These are phyloP conservation scores for Nomada hirtipes DNA, from an alignment of 2,888 invertebrate species.

Conservation along the genomic window DNA sequence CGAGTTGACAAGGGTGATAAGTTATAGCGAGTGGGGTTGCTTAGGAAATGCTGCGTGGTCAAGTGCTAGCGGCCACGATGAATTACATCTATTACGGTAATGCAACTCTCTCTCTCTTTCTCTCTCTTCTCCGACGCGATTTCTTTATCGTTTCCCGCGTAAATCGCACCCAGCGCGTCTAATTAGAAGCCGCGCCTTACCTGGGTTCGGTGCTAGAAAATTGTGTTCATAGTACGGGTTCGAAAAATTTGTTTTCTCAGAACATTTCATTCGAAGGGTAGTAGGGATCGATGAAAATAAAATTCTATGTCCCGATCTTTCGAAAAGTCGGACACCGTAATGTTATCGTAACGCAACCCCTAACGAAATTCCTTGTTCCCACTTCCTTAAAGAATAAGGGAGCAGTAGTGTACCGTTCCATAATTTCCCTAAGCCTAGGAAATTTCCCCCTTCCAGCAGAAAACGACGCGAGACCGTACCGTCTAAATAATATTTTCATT, in stretches of 20 bases:
- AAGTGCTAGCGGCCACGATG: conserved; percentile 54
- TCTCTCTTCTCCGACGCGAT: neutral
- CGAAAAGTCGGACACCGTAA: too few relatives aligned
- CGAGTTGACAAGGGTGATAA: conserved; percentile 82
- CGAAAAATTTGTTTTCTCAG: neutral
- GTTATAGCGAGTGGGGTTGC: conserved; percentile 80
- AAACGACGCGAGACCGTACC: neutral
- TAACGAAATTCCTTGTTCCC: too few relatives aligned
- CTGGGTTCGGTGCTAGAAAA: neutral
- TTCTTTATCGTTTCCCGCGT: conserved; percentile 30
- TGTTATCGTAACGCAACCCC: too few relatives aligned
- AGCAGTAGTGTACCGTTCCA: too few relatives aligned
- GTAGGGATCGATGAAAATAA: neutral
- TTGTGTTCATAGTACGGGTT: neutral
- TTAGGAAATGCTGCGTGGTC: conserved; percentile 72
- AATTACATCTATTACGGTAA: conserved; percentile 60
- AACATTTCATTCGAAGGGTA: neutral
- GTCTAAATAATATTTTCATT: conserved; percentile 52
- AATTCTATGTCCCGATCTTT: too few relatives aligned
- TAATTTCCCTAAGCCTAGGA: neutral
- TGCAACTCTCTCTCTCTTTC: conserved; percentile 26
- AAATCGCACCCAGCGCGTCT: neutral
- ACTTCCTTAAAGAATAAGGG: too few relatives aligned
- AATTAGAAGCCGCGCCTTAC: conserved; percentile 36
- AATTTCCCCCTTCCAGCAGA: neutral